Evolutionary conservation across 2,888 invertebrate species (phyloP).

Genomic region (Sialis lutaria): DNA sequence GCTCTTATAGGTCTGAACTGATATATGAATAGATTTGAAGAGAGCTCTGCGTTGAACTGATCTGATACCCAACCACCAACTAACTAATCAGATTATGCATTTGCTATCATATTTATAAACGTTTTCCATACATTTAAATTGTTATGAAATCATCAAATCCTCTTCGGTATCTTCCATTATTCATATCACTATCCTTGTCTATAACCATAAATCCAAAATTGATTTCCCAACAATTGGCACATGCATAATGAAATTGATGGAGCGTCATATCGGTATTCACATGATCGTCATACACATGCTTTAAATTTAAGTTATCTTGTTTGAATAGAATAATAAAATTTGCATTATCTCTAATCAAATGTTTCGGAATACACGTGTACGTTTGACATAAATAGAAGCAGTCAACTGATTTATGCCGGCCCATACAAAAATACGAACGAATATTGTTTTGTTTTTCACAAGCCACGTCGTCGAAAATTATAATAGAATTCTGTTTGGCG

Average conservation of each 20-base stretch:
- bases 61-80: too few species aligned
- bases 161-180: slow-evolving; percentile 15
- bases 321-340: slow-evolving; percentile 17
- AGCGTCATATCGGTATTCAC: slow-evolving; percentile 11
- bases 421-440: slow-evolving; percentile 16
- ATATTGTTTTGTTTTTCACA: slow-evolving; percentile 16
- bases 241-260: slow-evolving; percentile 13
- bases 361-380: slow-evolving; percentile 18
- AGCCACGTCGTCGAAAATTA: slow-evolving; percentile 20
- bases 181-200: slow-evolving; percentile 13
- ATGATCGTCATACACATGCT: slow-evolving; percentile 12
- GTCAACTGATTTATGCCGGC: slow-evolving; percentile 16
- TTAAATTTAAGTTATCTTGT: slow-evolving; percentile 17
- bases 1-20: too few species aligned
- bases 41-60: too few species aligned
- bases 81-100: too few species aligned
- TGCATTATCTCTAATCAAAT: slow-evolving; percentile 18
- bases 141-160: slow-evolving; percentile 12
- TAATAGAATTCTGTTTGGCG: slow-evolving; percentile 14
- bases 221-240: slow-evolving; percentile 13
- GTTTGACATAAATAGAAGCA: slow-evolving; percentile 18
- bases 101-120: too few species aligned
- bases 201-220: slow-evolving; percentile 14
- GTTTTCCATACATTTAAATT: too few species aligned
- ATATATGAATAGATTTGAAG: too few species aligned